Evolutionary conservation across 2,113 vertebrate species (phyloP), one percentile per base, ranked within the genome.

Genomic region (Ivindomyrus marchei): DNA sequence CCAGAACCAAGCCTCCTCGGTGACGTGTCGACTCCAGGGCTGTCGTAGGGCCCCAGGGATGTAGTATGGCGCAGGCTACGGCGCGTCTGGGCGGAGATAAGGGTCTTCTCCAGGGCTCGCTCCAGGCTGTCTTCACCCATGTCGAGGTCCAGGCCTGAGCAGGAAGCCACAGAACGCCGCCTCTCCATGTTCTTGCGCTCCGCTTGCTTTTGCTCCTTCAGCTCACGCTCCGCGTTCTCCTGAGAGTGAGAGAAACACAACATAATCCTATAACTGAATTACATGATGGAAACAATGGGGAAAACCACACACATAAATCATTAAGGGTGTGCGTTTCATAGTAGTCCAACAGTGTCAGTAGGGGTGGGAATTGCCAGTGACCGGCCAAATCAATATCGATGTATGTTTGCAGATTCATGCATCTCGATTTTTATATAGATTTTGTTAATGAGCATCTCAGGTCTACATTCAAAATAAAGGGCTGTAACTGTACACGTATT

Each of bases 141-240:
- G 31, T 92, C 87, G 15, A 91, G 83, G 24, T 96, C 94, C 58
- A 94, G 92, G 6, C 94, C 95, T 0, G 94, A 93, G 85, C 95
- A 96, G 21, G 94, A 87, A 0, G 95, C 95, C 91, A 96, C 85
- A 6, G 96, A 97, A 36, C 95, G 96, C 1, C 96, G 95, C 90
- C 96, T 96, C 91, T 96, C 95, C 19, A 88, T 90, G 0, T 94
- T 94, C 88, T 95, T 93, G 21, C 93, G 94, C 85, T 97, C 95
- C 13, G 94, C 88, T 13, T 95, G 95, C 91, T 94, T 95, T 94
- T 94, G 94, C 90, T 97, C 96, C 92, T 96, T 95, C 85, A 93
- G 87, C 89, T 96, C 96, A 31, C 96, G 94, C 31, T 96, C 95
- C 24, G 93, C 91, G 87, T 97, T 97, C 93, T 97, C 96, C 96